phyloP scores from a whole-genome alignment of 2,113 vertebrate genomes.

The Equus quagga region DNA sequence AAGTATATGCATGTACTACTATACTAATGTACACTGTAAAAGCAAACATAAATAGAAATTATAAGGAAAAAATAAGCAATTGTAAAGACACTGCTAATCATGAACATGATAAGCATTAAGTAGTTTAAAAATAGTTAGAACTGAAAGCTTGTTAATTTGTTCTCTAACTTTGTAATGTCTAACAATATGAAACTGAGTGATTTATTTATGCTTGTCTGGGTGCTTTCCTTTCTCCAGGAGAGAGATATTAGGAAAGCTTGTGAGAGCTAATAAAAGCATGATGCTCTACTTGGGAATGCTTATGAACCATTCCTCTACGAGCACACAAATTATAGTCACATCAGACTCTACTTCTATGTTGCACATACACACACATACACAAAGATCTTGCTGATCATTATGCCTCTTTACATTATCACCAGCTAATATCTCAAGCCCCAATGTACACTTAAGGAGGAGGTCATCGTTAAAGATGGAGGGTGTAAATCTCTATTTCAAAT shows the following conservation, averaged over 20 bases:
- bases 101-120: background rate
- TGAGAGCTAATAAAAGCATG: constrained; percentile 23
- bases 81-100: background rate
- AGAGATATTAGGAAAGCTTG: background rate
- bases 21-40: background rate
- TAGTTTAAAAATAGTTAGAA: constrained; percentile 19
- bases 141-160: background rate
- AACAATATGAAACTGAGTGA: background rate
- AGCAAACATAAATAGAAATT: background rate
- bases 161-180: background rate
- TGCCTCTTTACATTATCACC: background rate
- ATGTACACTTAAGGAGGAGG: background rate
- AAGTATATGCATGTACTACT: background rate
- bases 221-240: background rate
- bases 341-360: background rate
- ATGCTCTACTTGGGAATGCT: background rate
- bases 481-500: background rate
- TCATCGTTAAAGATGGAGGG: background rate
- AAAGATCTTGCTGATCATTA: background rate
- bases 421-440: background rate
- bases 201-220: background rate
- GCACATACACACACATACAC: too few species aligned
- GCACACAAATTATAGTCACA: constrained; percentile 30
- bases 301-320: constrained; percentile 37
- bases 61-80: background rate